Evolutionary conservation across 2,888 invertebrate species (phyloP).

Genomic region (Criorhina ranunculi): DNA sequence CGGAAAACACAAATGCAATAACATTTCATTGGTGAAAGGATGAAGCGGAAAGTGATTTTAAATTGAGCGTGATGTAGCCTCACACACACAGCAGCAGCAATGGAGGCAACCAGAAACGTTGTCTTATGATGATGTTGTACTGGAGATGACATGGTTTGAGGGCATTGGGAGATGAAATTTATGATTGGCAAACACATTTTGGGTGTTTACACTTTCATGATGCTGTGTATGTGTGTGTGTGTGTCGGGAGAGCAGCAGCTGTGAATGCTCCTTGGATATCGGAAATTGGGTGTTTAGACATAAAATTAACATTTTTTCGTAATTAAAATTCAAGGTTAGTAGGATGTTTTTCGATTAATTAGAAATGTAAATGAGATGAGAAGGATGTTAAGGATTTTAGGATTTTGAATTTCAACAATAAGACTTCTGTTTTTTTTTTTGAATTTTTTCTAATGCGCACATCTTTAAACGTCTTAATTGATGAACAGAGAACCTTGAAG

Average conservation of each 20-base stretch:
- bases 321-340: slow-evolving; percentile 4
- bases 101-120: too few species aligned
- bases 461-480: too few species aligned
- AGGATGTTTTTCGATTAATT: too few species aligned
- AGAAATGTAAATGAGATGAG: too few species aligned
- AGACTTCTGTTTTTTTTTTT: too few species aligned
- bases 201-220: slow-evolving; percentile 37
- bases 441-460: too few species aligned
- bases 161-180: background rate
- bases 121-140: too few species aligned
- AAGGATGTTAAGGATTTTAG: too few species aligned
- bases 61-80: slow-evolving; percentile 45
- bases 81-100: background rate
- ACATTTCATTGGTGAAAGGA: slow-evolving; percentile 42
- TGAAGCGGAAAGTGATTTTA: slow-evolving; percentile 38
- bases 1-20: slow-evolving; percentile 49
- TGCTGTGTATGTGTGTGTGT: background rate
- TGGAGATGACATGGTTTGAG: background rate
- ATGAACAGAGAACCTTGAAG: too few species aligned
- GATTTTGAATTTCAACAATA: too few species aligned
- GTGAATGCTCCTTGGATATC: background rate
- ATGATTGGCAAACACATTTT: background rate
- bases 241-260: background rate
- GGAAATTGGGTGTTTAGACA: slow-evolving; percentile 8
- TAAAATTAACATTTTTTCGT: slow-evolving; percentile 4